Base-by-base conservation (phyloP, 1,140 invertebrate genomes). In the Paramacrobiotus metropolitanus region DNA sequence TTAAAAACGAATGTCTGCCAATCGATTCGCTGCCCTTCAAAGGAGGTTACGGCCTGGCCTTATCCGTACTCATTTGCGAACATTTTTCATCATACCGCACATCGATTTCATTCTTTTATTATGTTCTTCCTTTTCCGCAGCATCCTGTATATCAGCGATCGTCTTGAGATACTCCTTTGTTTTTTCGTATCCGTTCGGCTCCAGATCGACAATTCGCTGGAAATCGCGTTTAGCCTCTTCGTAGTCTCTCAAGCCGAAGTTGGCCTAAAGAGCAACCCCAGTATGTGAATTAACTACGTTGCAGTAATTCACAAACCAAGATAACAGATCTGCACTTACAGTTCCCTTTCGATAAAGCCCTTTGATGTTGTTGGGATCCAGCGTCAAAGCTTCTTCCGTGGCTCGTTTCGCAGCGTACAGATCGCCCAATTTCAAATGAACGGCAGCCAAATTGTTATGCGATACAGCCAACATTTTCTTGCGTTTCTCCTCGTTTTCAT, bases 11-110 rank as follows among this genome's bases (percentile, higher is more conserved):
- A n/a, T n/a, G n/a, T n/a, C n/a, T n/a, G n/a, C n/a, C n/a, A n/a
- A n/a, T n/a, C n/a, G n/a, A n/a, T n/a, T n/a, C n/a, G n/a, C n/a
- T n/a, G n/a, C n/a, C n/a, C n/a, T n/a, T n/a, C n/a, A n/a, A n/a
- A n/a, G n/a, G n/a, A n/a, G n/a, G n/a, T n/a, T n/a, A n/a, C 77
- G 77, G 3, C 73, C 68, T 67, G 97, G 96, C 87, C 97, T 94
- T 70, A 89, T 91, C 1, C 82, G 82, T 73, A 92, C 97, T 15
- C 88, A 77, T 68, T 85, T 82, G 75, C 89, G 92, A 70, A 96
- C 91, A 65, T 82, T 82, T 44, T 80, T 75, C 61, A 81, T 77
- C 64, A 85, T 80, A 63, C 84, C 78, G 71, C 84, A 84, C 2
- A 92, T 78, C 59, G 82, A 77, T 61, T 81, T 77, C 60, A 81